Evolutionary conservation across 2,113 vertebrate genomes (phyloP), one percentile per base, ranked within the genome.

Genomic region (Zapornia atra): DNA sequence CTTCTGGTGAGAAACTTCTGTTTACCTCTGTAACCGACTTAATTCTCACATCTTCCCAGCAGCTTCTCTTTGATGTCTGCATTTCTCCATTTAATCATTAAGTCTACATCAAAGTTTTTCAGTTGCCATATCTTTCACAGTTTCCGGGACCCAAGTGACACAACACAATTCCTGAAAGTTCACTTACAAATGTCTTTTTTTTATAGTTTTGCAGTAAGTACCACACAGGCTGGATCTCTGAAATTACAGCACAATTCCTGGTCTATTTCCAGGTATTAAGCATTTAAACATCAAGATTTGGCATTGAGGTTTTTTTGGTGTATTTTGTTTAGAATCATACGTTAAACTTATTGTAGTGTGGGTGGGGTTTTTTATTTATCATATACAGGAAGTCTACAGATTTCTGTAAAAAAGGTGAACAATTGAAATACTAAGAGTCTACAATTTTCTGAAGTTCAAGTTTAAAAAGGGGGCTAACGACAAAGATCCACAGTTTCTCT

Each of bases 41-140:
- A 70, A 92, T 92, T 96, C 66, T 84, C 77, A 64, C 64, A 71
- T 87, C 84, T 95, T 84, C 65, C 56, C 76, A 92, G 65, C 38
- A 88, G 80, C 56, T 95, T 86, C 83, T 86, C 81, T 96, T 91
- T 93, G 86, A 93, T 94, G 65, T 93, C 88, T 68, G 46, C 34
- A 75, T 90, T 93, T 96, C 91, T 87, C 80, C 71, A 53, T 89
- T 94, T 95, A 95, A 95, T 89, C 24, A 84, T 78, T 60, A 78
- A 82, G 81, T 96, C 88, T 91, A 36, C 61, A 91, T 82, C 38
- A 64, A 36, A 71, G 48, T 46, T 71, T 90, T 89, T 92, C 83
- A 79, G 69, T 81, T 83, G 66, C 79, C 0, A 0, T 68, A 82
- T 77, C 80, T 92, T 60, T 78, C 91, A 82, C 31, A 33, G 69